Conservation (phyloP, 1,140 invertebrate species). For the Drosophila paulistorum region DNA sequence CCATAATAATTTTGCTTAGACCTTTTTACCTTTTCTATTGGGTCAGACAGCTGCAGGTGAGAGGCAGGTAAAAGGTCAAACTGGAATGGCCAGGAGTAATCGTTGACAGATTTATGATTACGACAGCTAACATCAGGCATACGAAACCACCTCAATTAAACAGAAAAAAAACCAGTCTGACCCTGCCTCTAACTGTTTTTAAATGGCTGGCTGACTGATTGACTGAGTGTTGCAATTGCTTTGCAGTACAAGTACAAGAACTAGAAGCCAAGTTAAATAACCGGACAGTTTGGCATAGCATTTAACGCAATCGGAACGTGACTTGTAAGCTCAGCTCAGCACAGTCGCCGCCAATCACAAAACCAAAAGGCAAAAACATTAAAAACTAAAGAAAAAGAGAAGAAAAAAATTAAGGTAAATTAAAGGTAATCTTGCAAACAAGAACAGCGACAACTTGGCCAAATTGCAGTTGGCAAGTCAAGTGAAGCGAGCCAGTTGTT, state of each 20-base stretch:
- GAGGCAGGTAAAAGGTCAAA: slow-evolving; percentile 60
- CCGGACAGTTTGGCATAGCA: slow-evolving; percentile 42
- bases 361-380: neutral
- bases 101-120: slow-evolving; percentile 44
- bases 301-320: slow-evolving; percentile 61
- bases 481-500: slow-evolving; percentile 41
- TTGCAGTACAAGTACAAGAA: slow-evolving; percentile 23
- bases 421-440: slow-evolving; percentile 56
- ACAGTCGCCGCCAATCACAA: slow-evolving; percentile 57
- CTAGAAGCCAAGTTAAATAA: slow-evolving; percentile 57
- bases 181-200: slow-evolving; percentile 37
- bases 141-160: no score
- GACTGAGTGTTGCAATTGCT: slow-evolving; percentile 52
- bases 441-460: slow-evolving; percentile 47
- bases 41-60: slow-evolving; percentile 47
- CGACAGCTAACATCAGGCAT: neutral
- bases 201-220: slow-evolving; percentile 15
- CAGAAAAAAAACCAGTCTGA: slow-evolving; percentile 40
- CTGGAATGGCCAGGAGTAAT: neutral
- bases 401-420: slow-evolving; percentile 44
- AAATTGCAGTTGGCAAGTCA: slow-evolving; percentile 57
- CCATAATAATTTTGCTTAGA: slow-evolving; percentile 11
- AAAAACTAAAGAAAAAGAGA: slow-evolving; percentile 30
- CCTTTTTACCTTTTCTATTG: neutral
- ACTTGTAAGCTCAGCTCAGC: slow-evolving; percentile 35